phyloP scores from a whole-genome alignment of 92 coral and sea anemone species.

The Muricea muricata region DNA sequence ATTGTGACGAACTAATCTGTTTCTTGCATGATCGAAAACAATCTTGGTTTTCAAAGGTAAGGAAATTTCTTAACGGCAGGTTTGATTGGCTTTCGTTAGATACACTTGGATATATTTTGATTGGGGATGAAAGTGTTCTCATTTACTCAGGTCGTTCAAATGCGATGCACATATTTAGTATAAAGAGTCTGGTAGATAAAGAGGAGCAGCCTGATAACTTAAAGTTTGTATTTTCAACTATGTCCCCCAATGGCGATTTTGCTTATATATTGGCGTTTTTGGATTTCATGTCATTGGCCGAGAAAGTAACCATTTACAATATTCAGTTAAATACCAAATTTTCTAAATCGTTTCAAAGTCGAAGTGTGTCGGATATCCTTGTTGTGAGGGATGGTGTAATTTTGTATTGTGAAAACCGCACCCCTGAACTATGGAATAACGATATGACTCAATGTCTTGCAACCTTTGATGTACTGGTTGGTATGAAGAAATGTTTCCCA shows the following conservation, averaged over 20 bases:
- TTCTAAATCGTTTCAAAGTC: background rate
- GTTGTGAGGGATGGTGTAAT: slow-evolving; percentile 10
- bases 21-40: too few species aligned
- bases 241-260: background rate
- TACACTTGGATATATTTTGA: background rate
- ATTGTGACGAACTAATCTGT: too few species aligned
- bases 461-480: background rate
- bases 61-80: too few species aligned
- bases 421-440: slow-evolving; percentile 12
- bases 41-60: too few species aligned
- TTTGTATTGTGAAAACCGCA: background rate
- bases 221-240: too few species aligned
- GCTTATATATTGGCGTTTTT: too few species aligned
- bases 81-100: background rate
- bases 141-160: too few species aligned
- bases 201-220: too few species aligned
- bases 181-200: too few species aligned
- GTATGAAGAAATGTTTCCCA: background rate
- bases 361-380: background rate
- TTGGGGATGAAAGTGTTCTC: too few species aligned
- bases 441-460: slow-evolving; percentile 12
- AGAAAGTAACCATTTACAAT: background rate
- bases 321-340: background rate
- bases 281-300: background rate
- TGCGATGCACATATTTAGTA: too few species aligned